Evolutionary conservation across 2,888 invertebrate species (phyloP).

Genomic region (Aphidius colemani): DNA sequence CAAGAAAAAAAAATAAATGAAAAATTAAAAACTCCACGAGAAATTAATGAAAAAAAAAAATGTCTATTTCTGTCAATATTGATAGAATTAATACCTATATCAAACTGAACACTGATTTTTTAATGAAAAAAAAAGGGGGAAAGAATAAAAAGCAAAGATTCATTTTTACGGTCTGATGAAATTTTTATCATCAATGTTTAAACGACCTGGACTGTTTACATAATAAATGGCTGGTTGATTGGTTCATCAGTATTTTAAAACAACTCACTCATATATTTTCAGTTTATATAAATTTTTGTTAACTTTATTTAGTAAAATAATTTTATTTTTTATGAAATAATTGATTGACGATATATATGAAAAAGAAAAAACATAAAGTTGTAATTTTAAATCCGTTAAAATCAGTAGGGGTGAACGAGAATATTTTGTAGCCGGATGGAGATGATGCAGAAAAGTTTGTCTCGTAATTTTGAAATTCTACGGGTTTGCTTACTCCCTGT

Average conservation of each 20-base stretch:
- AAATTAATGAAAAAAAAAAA: too few species aligned
- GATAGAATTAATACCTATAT: too few species aligned
- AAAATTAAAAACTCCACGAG: too few species aligned
- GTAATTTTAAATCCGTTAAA: conserved; percentile 43
- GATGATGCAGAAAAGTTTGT: conserved; percentile 45
- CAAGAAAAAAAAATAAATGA: too few species aligned
- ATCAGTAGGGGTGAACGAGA: conserved; percentile 38
- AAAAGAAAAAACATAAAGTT: conserved; percentile 52
- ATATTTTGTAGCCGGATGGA: conserved; percentile 42
- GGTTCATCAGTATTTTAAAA: conserved; percentile 53
- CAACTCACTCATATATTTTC: conserved; percentile 33
- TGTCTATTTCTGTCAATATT: too few species aligned
- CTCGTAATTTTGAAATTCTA: conserved; percentile 58
- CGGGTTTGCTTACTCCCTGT: conserved; percentile 55
- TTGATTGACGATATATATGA: conserved; percentile 33
- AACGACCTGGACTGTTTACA: conserved; percentile 31
- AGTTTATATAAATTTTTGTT: not conserved
- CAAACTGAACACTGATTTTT: too few species aligned
- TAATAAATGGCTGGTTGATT: conserved; percentile 55
- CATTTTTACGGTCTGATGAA: not conserved
- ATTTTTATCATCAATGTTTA: conserved; percentile 1
- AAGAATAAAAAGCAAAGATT: conserved; percentile 1
- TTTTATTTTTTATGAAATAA: too few species aligned
- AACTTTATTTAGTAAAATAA: not conserved
- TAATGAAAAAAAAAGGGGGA: conserved; percentile 9